Conservation (phyloP, 2,888 invertebrate genomes). For the Spodoptera exigua region DNA sequence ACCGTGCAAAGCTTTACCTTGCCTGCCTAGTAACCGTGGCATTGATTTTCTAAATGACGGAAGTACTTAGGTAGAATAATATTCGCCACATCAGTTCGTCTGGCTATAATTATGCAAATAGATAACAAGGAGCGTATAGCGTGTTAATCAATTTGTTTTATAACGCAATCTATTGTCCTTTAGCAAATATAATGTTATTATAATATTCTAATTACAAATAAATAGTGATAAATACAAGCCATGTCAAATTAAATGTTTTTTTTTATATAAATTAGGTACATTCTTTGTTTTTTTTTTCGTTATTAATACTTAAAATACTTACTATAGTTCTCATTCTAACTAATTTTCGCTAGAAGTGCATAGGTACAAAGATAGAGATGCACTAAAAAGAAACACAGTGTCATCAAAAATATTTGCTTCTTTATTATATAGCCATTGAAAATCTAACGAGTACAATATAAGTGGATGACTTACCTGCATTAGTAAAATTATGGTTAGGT, state of each 20-base stretch:
- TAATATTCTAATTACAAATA: too few relatives aligned
- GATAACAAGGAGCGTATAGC: neutral
- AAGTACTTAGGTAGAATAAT: conserved; percentile 24
- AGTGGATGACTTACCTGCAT: conserved; percentile 17
- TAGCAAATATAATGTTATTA: conserved; percentile 3
- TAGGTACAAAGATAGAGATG: too few relatives aligned
- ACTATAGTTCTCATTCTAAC: too few relatives aligned
- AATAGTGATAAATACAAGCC: too few relatives aligned
- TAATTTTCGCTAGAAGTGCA: too few relatives aligned
- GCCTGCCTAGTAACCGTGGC: too few relatives aligned
- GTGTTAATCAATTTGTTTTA: conserved; percentile 16
- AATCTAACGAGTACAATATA: conserved; percentile 17
- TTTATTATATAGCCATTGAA: conserved; percentile 12
- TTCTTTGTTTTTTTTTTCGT: too few relatives aligned
- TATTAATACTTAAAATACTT: too few relatives aligned
- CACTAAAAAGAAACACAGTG: neutral
- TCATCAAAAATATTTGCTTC: conserved; percentile 29
- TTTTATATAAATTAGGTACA: too few relatives aligned
- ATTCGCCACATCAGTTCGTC: too few relatives aligned
- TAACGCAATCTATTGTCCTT: neutral
- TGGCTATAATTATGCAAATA: conserved; percentile 20
- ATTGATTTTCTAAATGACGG: conserved; percentile 22
- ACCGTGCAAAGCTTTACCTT: too few relatives aligned
- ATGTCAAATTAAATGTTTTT: too few relatives aligned
- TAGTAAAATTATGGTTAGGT: neutral